Evolutionary conservation across 2,797 vertebrate genomes (phyloP), one percentile per base, ranked within the genome.

Genomic region (Microctenopoma lineatum): DNA sequence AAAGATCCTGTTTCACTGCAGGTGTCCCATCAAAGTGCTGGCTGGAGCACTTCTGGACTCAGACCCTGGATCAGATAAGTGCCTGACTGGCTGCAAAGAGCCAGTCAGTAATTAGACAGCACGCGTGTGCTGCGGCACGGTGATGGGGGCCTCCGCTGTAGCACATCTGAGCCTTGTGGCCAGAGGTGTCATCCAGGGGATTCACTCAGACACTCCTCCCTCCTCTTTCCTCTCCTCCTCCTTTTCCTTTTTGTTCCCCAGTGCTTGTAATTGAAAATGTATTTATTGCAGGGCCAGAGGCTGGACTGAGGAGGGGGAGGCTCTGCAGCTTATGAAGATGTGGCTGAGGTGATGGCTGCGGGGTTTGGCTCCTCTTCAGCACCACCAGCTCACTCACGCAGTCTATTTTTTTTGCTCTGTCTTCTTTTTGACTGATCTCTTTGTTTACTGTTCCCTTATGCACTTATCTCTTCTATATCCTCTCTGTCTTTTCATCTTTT

Each of bases 1-100:
- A 90, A 93, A 94, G 90, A 90, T 94, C 89, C 77, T 27, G 66
- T 94, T 94, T 94, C 92, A 81, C 89, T 93, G 92, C 93, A 95
- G 93, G 93, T 94, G 93, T 94, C 87, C 85, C 88, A 90, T 94
- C 92, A 92, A 94, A 94, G 90, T 88, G 81, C 80, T 81, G 70
- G 81, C 77, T 84, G 79, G 74, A 77, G 82, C 84, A 70, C 81
- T 75, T 65, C 81, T 89, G 88, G 90, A 82, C 83, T 77, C 77
- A 78, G 86, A 83, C 79, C 63, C 80, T 52, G 84, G 83, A 75
- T 67, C 79, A 45, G 63, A 86, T 84, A 87, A 92, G 91, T 64
- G 89, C 75, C 84, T 88, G 83, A 75, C 73, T 82, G 75, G 85
- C 71, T 79, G 53, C 71, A 80, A 64, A 79, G 57, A 81, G 75